Conservation (phyloP, 2,888 invertebrate genomes). For the Atrina japonica region DNA sequence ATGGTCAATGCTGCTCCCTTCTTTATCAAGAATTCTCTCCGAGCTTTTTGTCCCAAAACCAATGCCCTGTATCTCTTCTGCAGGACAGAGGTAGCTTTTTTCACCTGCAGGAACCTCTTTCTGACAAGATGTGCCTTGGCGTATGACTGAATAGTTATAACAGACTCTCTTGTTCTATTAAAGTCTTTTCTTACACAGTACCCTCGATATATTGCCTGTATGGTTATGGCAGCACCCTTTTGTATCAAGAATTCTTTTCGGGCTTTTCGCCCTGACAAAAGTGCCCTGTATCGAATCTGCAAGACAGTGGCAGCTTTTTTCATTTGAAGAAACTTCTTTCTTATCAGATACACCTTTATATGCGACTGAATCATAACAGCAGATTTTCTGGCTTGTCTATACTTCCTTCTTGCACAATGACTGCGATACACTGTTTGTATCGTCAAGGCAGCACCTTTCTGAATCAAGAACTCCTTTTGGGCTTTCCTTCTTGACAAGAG, state of each 20-base stretch:
- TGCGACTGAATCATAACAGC: constrained; percentile 53
- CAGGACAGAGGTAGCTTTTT: not conserved
- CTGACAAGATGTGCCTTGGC: not conserved
- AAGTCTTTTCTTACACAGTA: constrained; percentile 1
- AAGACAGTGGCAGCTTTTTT: constrained; percentile 53
- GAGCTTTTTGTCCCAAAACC: not conserved
- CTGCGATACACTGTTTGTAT: constrained; percentile 54
- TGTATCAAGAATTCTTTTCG: constrained; percentile 28
- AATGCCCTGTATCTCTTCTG: constrained; percentile 6
- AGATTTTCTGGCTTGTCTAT: constrained; percentile 33
- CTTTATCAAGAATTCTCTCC: too few species aligned
- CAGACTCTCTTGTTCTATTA: not conserved
- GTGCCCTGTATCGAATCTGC: constrained; percentile 40
- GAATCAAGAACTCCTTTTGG: constrained; percentile 34
- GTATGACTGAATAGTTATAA: not conserved
- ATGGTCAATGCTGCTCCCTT: constrained; percentile 10
- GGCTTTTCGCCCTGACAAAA: constrained; percentile 26
- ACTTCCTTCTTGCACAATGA: constrained; percentile 27
- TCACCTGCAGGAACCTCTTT: constrained; percentile 1
- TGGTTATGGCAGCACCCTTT: constrained; percentile 2
- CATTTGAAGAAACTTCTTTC: constrained; percentile 27
- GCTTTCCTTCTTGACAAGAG: not conserved
- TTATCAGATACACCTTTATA: constrained; percentile 50
- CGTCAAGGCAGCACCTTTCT: constrained; percentile 53
- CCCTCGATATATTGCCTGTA: constrained; percentile 5